Percentiles rank a stretch among this genome's conserved stretches.
These are phyloP conservation scores for Drosophila mettleri DNA, from an alignment of 2,888 invertebrate species.

Conservation along the genomic window DNA sequence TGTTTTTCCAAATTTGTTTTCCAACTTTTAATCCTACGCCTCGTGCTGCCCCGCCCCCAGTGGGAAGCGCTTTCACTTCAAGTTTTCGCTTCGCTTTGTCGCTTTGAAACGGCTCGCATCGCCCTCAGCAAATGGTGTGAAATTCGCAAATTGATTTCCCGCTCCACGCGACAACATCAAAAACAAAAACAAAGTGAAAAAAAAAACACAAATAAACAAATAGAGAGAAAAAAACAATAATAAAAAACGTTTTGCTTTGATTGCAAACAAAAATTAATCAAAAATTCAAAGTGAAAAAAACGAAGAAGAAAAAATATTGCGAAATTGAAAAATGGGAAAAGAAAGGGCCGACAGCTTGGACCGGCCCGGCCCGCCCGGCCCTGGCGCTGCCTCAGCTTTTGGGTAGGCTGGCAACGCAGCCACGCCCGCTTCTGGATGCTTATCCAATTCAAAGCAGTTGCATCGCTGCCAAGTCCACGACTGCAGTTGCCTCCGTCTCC, in stretches of 20 bases:
- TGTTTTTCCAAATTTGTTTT: conserved; percentile 1
- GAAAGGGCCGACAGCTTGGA: conserved; percentile 25
- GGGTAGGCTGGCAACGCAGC: conserved; percentile 52
- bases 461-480: conserved; percentile 1
- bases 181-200: conserved; percentile 16
- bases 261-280: conserved; percentile 39
- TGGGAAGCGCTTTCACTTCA: background rate
- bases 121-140: conserved; percentile 26
- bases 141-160: conserved; percentile 38
- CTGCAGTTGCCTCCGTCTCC: conserved; percentile 8
- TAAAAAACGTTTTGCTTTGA: conserved; percentile 29
- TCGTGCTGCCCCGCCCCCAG: background rate
- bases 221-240: background rate
- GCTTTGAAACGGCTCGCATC: conserved; percentile 7
- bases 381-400: background rate
- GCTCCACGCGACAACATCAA: conserved; percentile 7
- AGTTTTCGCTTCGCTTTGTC: conserved; percentile 11
- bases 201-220: conserved; percentile 1
- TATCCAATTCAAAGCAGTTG: conserved; percentile 1
- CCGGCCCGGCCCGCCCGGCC: background rate
- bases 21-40: conserved; percentile 6
- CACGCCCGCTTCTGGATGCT: conserved; percentile 21
- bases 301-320: conserved; percentile 1
- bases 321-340: conserved; percentile 13
- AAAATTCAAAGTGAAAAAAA: conserved; percentile 5